Evolutionary conservation across 1,140 invertebrate species (phyloP), one percentile per base, ranked within the genome.

Genomic region (Drosophila teissieri): DNA sequence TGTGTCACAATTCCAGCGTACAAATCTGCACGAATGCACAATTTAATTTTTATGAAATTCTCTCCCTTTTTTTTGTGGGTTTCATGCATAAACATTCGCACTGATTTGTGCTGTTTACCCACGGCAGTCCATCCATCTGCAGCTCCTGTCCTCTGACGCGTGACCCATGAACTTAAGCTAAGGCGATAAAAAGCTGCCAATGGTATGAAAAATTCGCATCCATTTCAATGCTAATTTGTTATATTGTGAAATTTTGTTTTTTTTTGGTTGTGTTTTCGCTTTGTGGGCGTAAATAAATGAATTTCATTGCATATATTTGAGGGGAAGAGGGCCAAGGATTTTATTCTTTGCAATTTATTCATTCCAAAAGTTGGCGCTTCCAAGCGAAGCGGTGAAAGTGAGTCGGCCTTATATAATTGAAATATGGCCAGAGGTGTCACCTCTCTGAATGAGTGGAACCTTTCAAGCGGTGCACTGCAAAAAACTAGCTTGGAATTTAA

Each of bases 1-100:
- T 72, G 68, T 72, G 65, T 76, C 57, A 77, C 69, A 72, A 72
- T 78, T 77, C 37, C 63, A 70, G 52, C 74, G 56, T 70, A 58
- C 56, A 64, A 60, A 72, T 72, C 53, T 72, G 75, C 73, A 78
- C 64, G 75, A 69, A 77, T 78, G 75, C 63, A 68, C 72, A 77
- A 68, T 75, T 77, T 76, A 76, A 76, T 77, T 76, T 76, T 76
- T 56, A 68, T 77, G 55, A 77, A 77, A 76, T 76, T 76, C 51
- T 37, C 54, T 37, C 8, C 22, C 53, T 55, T 36, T 24, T 36
- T 22, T 19, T 19, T 19, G 19, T 19, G 0, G 34, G 60, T 53
- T 52, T 49, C 61, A 67, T 61, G 55, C 40, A 68, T 67, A 76
- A 72, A 72, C 55, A 54, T 53, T 44, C 27, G 24, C 61, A 37